Percentiles rank a stretch among this genome's conserved stretches.
These are phyloP conservation scores for Gallinago solitaria DNA, from an alignment of 2,797 vertebrate species.

Conservation along the genomic window DNA sequence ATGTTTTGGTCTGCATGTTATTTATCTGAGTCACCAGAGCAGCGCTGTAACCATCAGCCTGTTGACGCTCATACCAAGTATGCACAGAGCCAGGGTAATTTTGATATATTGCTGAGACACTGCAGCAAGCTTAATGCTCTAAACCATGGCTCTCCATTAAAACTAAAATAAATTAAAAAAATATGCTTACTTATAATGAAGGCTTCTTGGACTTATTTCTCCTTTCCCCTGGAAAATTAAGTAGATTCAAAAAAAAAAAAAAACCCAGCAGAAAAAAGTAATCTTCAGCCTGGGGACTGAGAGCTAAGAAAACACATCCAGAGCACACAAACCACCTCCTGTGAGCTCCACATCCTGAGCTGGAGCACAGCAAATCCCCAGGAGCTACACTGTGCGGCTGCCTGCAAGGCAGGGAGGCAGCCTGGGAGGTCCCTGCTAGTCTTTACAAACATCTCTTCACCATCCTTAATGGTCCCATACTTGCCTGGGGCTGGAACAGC, in stretches of 20 bases:
- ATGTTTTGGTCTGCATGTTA: background rate
- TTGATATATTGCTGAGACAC: background rate
- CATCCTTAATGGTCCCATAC: background rate
- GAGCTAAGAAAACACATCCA: background rate
- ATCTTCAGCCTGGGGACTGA: background rate
- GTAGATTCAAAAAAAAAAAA: background rate
- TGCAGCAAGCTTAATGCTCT: background rate
- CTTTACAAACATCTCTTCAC: background rate
- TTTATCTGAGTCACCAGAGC: background rate
- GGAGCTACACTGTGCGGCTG: background rate
- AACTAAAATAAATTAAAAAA: background rate
- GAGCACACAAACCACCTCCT: background rate
- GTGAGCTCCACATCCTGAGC: background rate
- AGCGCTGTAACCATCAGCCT: background rate
- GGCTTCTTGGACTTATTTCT: background rate
- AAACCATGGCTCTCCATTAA: background rate
- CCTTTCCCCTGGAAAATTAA: background rate
- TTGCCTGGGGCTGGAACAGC: background rate
- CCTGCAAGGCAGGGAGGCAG: background rate
- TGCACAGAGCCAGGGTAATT: background rate
- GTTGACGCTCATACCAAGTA: background rate
- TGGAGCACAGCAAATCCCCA: rapidly evolving
- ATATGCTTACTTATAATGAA: background rate
- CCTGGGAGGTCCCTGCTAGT: background rate
- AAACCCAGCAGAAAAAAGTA: background rate